Evolutionary conservation across 2,113 vertebrate genomes (phyloP).

Genomic region (Columbina picui): DNA sequence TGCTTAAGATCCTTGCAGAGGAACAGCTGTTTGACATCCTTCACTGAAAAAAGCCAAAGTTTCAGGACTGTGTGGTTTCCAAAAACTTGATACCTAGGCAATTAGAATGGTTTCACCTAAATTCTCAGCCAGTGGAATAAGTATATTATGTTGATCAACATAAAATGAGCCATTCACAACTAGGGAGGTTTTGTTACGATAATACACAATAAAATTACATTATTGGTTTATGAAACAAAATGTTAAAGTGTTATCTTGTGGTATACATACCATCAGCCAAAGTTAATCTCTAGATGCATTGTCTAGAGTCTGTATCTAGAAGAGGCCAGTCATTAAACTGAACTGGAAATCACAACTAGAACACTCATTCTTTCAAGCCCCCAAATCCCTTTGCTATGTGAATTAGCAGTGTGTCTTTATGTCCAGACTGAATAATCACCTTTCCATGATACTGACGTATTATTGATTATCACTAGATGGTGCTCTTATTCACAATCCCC

Average conservation of each 20-base stretch:
- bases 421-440: not conserved
- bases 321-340: not conserved
- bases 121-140: not conserved
- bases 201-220: not conserved
- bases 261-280: not conserved
- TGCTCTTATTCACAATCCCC: constrained; percentile 22
- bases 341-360: not conserved
- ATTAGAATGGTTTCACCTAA: not conserved
- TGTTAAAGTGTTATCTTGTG: not conserved
- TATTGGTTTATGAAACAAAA: not conserved
- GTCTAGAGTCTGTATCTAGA: not conserved
- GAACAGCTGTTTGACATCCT: not conserved
- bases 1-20: not conserved
- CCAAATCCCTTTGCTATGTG: not conserved
- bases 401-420: not conserved
- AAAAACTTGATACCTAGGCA: not conserved
- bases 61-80: not conserved
- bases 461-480: constrained; percentile 48
- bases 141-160: not conserved
- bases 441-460: not conserved
- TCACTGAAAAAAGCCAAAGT: not conserved
- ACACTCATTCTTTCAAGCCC: not conserved
- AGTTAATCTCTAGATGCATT: not conserved
- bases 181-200: not conserved
- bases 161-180: not conserved